Base-by-base conservation (phyloP, 2,113 vertebrate genomes). In the Formicarius rufipectus region DNA sequence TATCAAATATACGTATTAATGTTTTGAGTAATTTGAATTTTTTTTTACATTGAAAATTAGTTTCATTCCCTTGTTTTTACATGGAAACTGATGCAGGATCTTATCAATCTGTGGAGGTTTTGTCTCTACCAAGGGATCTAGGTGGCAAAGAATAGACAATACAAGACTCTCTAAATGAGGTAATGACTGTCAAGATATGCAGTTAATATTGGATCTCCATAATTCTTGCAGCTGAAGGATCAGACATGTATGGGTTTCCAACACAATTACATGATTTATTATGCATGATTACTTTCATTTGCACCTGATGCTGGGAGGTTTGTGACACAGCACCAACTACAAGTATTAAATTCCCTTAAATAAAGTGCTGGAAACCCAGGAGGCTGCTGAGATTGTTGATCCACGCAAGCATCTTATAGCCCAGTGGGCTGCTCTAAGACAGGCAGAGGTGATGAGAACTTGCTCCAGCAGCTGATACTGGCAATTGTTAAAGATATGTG, bases 221-320 rank as follows among this genome's bases (percentile, higher is more conserved):
- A 77, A 90, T 83, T 83, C 71, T 85, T 69, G 39, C 52, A 73
- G 53, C 0, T 44, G 75, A 77, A 93, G 59, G 59, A 73, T 93
- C 78, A 86, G 90, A 81, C 68, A 68, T 10, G 45, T 64, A 27
- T 95, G 88, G 59, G 42, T 74, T 85, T 92, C 75, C 75, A 92
- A 83, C 33, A 64, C 64, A 84, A 84, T 60, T 73, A 81, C 77
- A 73, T 53, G 56, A 69, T 89, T 95, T 87, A 82, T 89, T 92
- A 67, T 47, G 62, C 53, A 74, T 85, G 78, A 88, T 90, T 90
- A 75, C 67, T 73, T 91, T 63, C 49, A 90, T 87, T 84, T 93
- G 33, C 56, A 63, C 85, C 52, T 67, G 77, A 40, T 93, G 52
- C 82, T 71, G 63, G 50, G 56, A 50, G 28, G 56, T 28, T 90